Conservation (phyloP, 2,888 invertebrate genomes). For the Neocrepidodera transversa region DNA sequence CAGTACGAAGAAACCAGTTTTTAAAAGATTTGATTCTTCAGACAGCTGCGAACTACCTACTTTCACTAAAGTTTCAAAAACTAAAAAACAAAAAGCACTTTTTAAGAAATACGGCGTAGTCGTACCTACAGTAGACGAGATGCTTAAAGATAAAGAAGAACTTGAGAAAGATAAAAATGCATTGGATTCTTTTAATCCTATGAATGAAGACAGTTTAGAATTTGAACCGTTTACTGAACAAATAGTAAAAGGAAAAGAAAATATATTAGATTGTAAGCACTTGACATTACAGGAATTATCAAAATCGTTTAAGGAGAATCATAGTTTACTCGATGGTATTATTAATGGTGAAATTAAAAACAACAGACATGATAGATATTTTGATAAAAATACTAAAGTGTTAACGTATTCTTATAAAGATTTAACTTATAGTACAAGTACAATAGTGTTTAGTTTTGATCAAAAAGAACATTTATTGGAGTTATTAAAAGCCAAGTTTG, state of each 20-base stretch:
- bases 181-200: constrained; percentile 27
- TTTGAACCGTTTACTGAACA: constrained; percentile 25
- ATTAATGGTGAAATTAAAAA: constrained; percentile 38
- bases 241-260: constrained; percentile 11
- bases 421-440: constrained; percentile 50
- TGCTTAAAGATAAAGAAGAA: constrained; percentile 40
- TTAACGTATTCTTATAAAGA: constrained; percentile 36
- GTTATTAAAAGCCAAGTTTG: constrained; percentile 46
- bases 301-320: constrained; percentile 38
- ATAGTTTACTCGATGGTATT: constrained; percentile 36
- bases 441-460: constrained; percentile 49
- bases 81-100: constrained; percentile 30
- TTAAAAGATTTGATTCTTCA: constrained; percentile 30
- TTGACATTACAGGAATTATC: constrained; percentile 38
- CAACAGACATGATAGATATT: constrained; percentile 36
- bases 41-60: constrained; percentile 38
- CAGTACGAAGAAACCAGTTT: constrained; percentile 5
- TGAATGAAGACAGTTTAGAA: constrained; percentile 31
- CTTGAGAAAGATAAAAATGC: constrained; percentile 35
- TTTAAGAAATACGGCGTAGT: constrained; percentile 45
- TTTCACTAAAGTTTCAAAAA: constrained; percentile 27
- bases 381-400: constrained; percentile 25
- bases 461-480: constrained; percentile 48
- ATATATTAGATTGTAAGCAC: constrained; percentile 43
- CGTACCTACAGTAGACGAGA: constrained; percentile 43